Percentiles rank a stretch among this genome's conserved stretches.
phyloP scores from a whole-genome alignment of 2,797 vertebrate species.

The Eospalax fontanierii region DNA sequence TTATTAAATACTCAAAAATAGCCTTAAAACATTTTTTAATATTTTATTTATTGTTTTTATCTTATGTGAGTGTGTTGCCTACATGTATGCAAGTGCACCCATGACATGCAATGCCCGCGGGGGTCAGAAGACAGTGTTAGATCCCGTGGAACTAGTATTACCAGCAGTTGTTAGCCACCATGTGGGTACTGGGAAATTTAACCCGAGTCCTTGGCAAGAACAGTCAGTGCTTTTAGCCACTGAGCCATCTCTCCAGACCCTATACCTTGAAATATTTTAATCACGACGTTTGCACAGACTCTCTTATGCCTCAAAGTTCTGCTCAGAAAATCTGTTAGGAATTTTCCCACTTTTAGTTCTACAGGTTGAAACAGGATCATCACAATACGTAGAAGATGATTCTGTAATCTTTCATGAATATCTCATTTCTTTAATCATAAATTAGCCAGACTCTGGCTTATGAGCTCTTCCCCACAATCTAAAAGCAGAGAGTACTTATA shows the following conservation, averaged over 20 bases:
- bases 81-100: no score
- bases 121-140: no score
- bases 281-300: neutral
- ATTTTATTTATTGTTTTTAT: no score
- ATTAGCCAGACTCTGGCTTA: neutral
- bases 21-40: constrained; percentile 53
- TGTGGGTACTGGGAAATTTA: no score
- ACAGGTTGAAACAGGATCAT: neutral
- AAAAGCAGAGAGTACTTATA: neutral
- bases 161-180: no score
- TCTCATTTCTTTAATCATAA: constrained; percentile 21
- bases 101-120: no score
- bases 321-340: constrained; percentile 1
- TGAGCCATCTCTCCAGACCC: no score
- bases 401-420: constrained; percentile 36
- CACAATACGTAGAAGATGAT: neutral
- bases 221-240: no score
- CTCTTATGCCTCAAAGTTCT: neutral
- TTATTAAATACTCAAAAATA: neutral
- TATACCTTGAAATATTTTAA: constrained; percentile 53
- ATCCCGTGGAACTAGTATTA: no score
- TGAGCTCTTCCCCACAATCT: constrained; percentile 3
- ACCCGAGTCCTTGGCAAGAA: no score
- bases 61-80: no score
- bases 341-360: constrained; percentile 23